These are phyloP conservation scores for Oxyscelio sp. DNA, from an alignment of 2,888 invertebrate genomes.

Conservation along the genomic window DNA sequence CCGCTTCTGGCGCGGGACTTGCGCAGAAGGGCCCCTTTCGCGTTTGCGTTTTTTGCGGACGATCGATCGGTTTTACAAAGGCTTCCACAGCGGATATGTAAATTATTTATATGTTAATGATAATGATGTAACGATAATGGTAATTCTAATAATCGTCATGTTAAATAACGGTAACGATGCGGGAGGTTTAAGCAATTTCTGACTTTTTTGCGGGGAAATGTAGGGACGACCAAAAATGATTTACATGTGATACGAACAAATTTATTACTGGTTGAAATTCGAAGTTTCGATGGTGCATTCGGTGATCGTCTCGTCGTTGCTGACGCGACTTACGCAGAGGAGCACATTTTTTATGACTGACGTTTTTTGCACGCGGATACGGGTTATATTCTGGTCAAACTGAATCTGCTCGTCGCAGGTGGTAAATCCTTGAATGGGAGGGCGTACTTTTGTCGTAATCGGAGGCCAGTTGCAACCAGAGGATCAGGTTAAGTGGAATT, in stretches of 20 bases:
- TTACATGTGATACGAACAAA: slow-evolving; percentile 63
- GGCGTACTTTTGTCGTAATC: too few species aligned
- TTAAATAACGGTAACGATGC: slow-evolving; percentile 55
- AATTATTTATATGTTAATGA: slow-evolving; percentile 71
- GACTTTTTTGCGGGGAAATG: slow-evolving; percentile 3
- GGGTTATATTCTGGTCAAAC: too few species aligned
- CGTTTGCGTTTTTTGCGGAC: slow-evolving; percentile 29
- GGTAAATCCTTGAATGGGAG: too few species aligned
- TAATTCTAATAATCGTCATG: slow-evolving; percentile 65
- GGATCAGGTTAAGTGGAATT: too few species aligned
- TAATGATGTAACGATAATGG: slow-evolving; percentile 68
- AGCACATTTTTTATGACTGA: too few species aligned
- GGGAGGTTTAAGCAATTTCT: slow-evolving; percentile 2
- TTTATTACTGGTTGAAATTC: slow-evolving; percentile 44
- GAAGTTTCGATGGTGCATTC: slow-evolving; percentile 44
- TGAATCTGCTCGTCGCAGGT: too few species aligned
- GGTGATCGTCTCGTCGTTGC: slow-evolving; percentile 23
- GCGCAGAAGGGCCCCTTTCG: too few species aligned
- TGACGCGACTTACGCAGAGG: too few species aligned
- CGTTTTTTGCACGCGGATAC: too few species aligned
- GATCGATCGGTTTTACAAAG: slow-evolving; percentile 54
- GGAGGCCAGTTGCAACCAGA: too few species aligned
- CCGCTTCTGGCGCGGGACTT: too few species aligned
- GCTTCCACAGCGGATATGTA: slow-evolving; percentile 67
- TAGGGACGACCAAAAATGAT: slow-evolving; percentile 55